Evolutionary conservation across 2,888 invertebrate genomes (phyloP).

Genomic region (Embidobia sp.): DNA sequence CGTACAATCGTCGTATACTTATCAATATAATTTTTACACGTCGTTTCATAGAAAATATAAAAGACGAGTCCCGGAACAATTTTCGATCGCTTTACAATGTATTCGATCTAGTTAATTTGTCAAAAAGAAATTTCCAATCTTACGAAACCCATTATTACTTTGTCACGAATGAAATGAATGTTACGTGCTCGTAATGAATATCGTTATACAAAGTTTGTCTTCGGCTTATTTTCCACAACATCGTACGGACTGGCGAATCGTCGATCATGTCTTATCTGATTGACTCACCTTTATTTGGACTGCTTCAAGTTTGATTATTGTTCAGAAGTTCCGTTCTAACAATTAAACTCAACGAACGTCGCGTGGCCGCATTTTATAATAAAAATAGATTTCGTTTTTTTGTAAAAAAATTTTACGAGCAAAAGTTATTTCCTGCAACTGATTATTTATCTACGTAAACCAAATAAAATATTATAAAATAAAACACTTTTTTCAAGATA

Average conservation of each 20-base stretch:
- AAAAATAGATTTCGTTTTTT: background rate
- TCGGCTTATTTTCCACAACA: slow-evolving; percentile 41
- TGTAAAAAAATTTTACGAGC: too few relatives aligned
- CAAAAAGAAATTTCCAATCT: slow-evolving; percentile 19
- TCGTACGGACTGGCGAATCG: slow-evolving; percentile 17
- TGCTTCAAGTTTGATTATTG: slow-evolving; percentile 61
- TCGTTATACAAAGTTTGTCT: slow-evolving; percentile 44
- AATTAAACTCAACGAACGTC: slow-evolving; percentile 70
- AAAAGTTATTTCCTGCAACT: too few relatives aligned
- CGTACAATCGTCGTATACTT: too few relatives aligned
- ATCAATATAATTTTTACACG: too few relatives aligned
- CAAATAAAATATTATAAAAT: too few relatives aligned
- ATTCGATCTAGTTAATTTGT: slow-evolving; percentile 30
- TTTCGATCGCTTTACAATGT: too few relatives aligned
- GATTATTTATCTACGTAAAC: too few relatives aligned
- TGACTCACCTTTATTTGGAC: slow-evolving; percentile 26
- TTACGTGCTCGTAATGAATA: slow-evolving; percentile 47
- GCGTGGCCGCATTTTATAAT: slow-evolving; percentile 24
- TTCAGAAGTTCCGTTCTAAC: slow-evolving; percentile 55
- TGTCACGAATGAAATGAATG: slow-evolving; percentile 37
- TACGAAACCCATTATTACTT: slow-evolving; percentile 40
- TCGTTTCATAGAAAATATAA: too few relatives aligned
- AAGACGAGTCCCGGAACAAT: too few relatives aligned
- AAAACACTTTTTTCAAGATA: too few relatives aligned
- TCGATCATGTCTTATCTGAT: slow-evolving; percentile 50